These are phyloP conservation scores for Copidosoma aretas DNA, from an alignment of 2,888 invertebrate species.

Conservation along the genomic window DNA sequence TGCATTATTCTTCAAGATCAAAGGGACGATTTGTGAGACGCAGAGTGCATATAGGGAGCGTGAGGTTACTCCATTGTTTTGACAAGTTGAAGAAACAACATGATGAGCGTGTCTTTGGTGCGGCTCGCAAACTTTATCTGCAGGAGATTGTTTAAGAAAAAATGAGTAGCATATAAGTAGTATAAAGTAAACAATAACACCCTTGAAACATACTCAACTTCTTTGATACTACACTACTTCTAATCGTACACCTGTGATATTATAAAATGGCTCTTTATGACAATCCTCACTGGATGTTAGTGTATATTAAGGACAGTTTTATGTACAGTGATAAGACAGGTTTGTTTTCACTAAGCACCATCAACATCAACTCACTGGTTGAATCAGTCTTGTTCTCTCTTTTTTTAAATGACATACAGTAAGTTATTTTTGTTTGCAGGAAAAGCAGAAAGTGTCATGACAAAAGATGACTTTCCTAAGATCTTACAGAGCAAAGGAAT, in stretches of 20 bases:
- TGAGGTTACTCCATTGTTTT: too few relatives aligned
- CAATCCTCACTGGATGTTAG: slow-evolving; percentile 89
- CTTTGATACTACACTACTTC: neutral
- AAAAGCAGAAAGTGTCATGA: slow-evolving; percentile 91
- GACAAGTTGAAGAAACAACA: slow-evolving; percentile 21
- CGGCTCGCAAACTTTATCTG: neutral
- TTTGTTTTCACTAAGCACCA: slow-evolving; percentile 42
- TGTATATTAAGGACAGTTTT: slow-evolving; percentile 92
- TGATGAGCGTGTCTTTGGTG: neutral
- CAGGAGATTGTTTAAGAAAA: neutral
- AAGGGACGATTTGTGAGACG: too few relatives aligned
- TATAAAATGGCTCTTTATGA: slow-evolving; percentile 88
- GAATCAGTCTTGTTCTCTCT: slow-evolving; percentile 3
- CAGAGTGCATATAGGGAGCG: too few relatives aligned
- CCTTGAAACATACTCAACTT: neutral
- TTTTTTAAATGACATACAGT: slow-evolving; percentile 4
- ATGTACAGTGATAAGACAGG: slow-evolving; percentile 94
- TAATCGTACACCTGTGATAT: neutral
- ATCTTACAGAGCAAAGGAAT: slow-evolving; percentile 67
- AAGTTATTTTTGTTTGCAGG: slow-evolving; percentile 58
- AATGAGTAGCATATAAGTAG: neutral
- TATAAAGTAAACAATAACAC: too few relatives aligned
- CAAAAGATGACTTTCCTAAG: slow-evolving; percentile 80
- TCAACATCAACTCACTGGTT: slow-evolving; percentile 1
- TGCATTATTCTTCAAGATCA: too few relatives aligned